Conservation (phyloP, 1,140 invertebrate species). For the Temnothorax longispinosus region DNA sequence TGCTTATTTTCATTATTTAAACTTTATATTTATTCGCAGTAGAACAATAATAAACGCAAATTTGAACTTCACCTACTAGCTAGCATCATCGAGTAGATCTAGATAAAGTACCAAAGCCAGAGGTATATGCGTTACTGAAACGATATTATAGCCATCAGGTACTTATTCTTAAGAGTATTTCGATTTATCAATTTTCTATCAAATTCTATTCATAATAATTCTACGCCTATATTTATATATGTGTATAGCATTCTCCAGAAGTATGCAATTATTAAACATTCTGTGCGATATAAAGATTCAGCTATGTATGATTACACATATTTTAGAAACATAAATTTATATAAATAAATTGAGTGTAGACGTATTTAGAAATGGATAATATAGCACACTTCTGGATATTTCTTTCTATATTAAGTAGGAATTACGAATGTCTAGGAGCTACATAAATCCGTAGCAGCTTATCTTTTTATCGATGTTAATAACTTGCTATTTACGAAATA, state of each 20-base stretch:
- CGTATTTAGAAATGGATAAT: not conserved
- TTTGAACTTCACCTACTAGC: slow-evolving; percentile 25
- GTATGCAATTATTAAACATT: slow-evolving; percentile 38
- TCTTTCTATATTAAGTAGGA: slow-evolving; percentile 24
- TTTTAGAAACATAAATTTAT: not conserved
- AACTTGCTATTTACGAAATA: slow-evolving; percentile 25
- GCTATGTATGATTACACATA: not conserved
- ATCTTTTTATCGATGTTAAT: not conserved
- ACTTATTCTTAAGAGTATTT: slow-evolving; percentile 36
- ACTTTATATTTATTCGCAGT: slow-evolving; percentile 49
- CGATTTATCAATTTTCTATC: slow-evolving; percentile 22
- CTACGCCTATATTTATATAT: slow-evolving; percentile 28
- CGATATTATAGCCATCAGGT: slow-evolving; percentile 25
- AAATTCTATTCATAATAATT: slow-evolving; percentile 24
- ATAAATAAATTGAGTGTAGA: not conserved
- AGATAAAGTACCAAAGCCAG: slow-evolving; percentile 21
- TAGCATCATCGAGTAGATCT: slow-evolving; percentile 36
- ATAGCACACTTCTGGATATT: slow-evolving; percentile 34
- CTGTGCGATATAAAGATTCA: not conserved
- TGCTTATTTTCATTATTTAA: slow-evolving; percentile 43
- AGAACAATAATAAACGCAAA: slow-evolving; percentile 33
- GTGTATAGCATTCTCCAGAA: slow-evolving; percentile 35
- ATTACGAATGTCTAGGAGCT: slow-evolving; percentile 29
- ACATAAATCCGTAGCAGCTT: slow-evolving; percentile 12
- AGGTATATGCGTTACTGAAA: slow-evolving; percentile 25